A percentile compares a stretch with the other conserved stretches of the same genome.
phyloP scores from a whole-genome alignment of 2,888 invertebrate species.

The Dynastes tityus region DNA sequence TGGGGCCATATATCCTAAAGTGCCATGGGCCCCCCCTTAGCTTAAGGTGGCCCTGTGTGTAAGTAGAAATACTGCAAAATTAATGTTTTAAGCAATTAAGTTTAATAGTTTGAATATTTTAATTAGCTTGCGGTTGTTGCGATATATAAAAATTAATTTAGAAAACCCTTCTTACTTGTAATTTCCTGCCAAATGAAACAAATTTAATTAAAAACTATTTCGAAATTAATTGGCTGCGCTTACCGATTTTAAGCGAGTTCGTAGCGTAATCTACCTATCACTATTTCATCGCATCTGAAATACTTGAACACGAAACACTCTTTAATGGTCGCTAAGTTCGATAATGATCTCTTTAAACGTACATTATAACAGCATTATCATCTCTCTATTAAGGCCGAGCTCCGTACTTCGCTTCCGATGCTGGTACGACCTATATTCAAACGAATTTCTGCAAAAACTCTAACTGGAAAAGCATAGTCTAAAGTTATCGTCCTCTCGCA shows the following conservation, averaged over 20 bases:
- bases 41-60: too few relatives aligned
- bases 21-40: too few relatives aligned
- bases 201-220: too few relatives aligned
- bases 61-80: too few relatives aligned
- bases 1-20: too few relatives aligned
- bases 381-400: conserved; percentile 15
- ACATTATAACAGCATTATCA: conserved; percentile 25
- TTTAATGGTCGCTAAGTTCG: conserved; percentile 1
- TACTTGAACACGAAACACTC: background rate
- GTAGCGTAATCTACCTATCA: background rate
- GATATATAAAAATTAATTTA: too few relatives aligned
- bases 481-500: conserved; percentile 21
- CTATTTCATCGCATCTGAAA: background rate
- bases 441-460: conserved; percentile 17
- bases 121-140: too few relatives aligned
- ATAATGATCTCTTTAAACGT: conserved; percentile 23
- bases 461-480: conserved; percentile 16
- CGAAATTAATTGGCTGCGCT: too few relatives aligned
- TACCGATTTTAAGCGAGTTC: background rate
- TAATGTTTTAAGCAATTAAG: too few relatives aligned
- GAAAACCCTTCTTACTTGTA: too few relatives aligned
- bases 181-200: too few relatives aligned
- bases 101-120: too few relatives aligned
- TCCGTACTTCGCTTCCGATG: background rate
- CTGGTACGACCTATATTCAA: background rate